Percentiles rank a stretch among this genome's conserved stretches.
Evolutionary conservation across 2,888 invertebrate species (phyloP).

Genomic region (Hypsopygia costalis): DNA sequence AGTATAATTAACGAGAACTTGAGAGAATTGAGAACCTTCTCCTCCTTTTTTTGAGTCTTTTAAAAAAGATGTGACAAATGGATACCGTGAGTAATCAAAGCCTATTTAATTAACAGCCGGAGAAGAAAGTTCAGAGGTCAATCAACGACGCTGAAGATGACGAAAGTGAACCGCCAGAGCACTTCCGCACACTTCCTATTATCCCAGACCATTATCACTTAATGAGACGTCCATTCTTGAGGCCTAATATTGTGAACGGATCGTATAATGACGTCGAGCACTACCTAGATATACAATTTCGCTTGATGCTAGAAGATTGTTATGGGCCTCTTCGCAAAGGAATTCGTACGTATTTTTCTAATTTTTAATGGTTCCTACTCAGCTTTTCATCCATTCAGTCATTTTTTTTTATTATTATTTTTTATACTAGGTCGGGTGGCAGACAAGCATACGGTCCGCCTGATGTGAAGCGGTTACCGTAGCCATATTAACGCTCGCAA

Average conservation of each 20-base stretch:
- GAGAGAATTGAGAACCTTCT: too few relatives aligned
- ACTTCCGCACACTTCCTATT: constrained; percentile 51
- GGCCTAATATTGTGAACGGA: constrained; percentile 81
- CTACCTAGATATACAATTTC: constrained; percentile 89
- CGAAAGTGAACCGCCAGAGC: constrained; percentile 44
- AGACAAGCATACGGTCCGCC: too few relatives aligned
- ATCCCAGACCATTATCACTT: constrained; percentile 50
- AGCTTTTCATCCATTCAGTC: too few relatives aligned
- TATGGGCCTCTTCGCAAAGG: constrained; percentile 85
- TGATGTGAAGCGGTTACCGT: too few relatives aligned
- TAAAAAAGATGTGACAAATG: too few relatives aligned
- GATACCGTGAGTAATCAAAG: too few relatives aligned
- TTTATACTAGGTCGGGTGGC: too few relatives aligned
- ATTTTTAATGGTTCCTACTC: too few relatives aligned
- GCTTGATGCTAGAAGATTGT: constrained; percentile 90
- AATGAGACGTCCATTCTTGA: constrained; percentile 40
- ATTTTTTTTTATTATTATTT: too few relatives aligned
- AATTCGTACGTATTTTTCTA: constrained; percentile 51
- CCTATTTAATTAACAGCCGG: background rate
- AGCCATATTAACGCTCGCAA: too few relatives aligned
- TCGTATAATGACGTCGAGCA: constrained; percentile 83
- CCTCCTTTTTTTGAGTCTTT: too few relatives aligned
- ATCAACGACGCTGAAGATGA: constrained; percentile 10
- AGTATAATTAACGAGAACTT: too few relatives aligned
- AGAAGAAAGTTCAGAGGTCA: background rate